Percentiles rank a stretch among this genome's conserved stretches.
Evolutionary conservation across 2,797 vertebrate species (phyloP).

Genomic region (Sebastes itinus): DNA sequence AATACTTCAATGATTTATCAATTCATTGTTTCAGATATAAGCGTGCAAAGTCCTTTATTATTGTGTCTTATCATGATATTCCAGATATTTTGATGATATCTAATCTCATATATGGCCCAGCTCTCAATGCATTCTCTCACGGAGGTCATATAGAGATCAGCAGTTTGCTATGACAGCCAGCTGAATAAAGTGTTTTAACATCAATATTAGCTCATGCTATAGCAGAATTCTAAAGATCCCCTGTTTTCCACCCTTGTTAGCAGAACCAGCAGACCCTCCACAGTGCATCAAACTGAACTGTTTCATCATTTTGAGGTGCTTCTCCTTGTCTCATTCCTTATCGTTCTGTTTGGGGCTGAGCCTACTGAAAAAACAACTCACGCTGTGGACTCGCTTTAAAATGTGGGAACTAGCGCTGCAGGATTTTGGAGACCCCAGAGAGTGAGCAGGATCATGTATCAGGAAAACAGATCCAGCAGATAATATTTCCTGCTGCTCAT

Average conservation of each 20-base stretch:
- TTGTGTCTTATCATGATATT: not conserved
- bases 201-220: not conserved
- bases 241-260: slow-evolving; percentile 1
- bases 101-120: not conserved
- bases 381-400: slow-evolving; percentile 15
- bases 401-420: slow-evolving; percentile 30
- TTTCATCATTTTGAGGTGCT: slow-evolving; percentile 26
- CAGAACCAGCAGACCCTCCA: not conserved
- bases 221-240: not conserved
- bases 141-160: not conserved
- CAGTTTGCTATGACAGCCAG: not conserved
- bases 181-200: not conserved
- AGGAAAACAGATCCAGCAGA: slow-evolving; percentile 52
- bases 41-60: not conserved
- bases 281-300: not conserved
- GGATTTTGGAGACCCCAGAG: slow-evolving; percentile 31
- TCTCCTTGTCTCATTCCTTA: slow-evolving; percentile 3
- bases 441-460: slow-evolving; percentile 43
- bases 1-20: not conserved
- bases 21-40: too few species aligned
- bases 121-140: not conserved
- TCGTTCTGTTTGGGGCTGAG: slow-evolving; percentile 22
- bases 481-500: slow-evolving; percentile 48
- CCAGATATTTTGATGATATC: not conserved
- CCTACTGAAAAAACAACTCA: slow-evolving; percentile 35